phyloP scores from a whole-genome alignment of 2,113 vertebrate species.

The Centrocercus urophasianus region DNA sequence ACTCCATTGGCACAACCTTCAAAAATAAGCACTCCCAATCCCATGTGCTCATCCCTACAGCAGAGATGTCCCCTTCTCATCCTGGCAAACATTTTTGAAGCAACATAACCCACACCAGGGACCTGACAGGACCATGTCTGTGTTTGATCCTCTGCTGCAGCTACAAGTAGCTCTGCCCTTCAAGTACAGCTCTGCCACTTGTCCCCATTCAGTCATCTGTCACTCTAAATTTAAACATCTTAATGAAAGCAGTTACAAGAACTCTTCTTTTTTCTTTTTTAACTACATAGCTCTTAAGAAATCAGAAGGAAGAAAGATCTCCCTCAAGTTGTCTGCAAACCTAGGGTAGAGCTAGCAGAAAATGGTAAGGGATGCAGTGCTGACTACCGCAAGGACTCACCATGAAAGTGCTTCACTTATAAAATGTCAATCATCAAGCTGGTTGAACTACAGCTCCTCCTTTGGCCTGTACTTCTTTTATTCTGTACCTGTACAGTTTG shows the following conservation, averaged over 20 bases:
- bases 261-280: background rate
- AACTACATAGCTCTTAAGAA: background rate
- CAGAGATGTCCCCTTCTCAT: background rate
- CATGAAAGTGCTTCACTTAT: background rate
- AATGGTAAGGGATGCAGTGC: background rate
- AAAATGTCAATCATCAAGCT: background rate
- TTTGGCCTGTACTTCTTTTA: background rate
- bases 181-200: background rate
- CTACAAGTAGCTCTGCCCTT: background rate
- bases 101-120: rapidly evolving
- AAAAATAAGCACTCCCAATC: background rate
- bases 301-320: background rate
- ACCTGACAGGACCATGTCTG: background rate
- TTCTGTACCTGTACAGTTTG: background rate
- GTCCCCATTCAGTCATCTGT: background rate
- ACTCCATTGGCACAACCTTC: background rate
- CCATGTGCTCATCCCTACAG: background rate
- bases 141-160: background rate
- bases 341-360: background rate
- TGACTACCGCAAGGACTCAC: background rate
- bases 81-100: background rate
- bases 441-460: background rate
- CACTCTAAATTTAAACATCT: background rate
- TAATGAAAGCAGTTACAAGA: background rate
- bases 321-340: background rate